These are phyloP conservation scores for Phaedon cochleariae DNA, from an alignment of 2,888 invertebrate genomes.

Conservation along the genomic window DNA sequence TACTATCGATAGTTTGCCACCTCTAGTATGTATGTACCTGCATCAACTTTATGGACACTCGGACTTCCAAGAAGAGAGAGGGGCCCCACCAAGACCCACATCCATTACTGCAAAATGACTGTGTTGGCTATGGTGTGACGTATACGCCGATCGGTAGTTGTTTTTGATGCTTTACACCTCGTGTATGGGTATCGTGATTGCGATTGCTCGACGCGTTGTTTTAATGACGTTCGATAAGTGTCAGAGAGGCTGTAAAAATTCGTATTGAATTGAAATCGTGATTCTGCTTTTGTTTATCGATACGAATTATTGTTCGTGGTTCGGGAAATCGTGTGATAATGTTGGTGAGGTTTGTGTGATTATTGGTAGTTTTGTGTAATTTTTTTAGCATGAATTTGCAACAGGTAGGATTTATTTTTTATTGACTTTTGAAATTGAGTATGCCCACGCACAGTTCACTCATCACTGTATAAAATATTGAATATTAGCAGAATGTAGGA, in stretches of 20 bases:
- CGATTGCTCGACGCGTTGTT: conserved; percentile 11
- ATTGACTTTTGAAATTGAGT: too few relatives aligned
- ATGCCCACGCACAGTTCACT: conserved; percentile 2
- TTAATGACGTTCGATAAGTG: neutral
- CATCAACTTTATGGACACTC: neutral
- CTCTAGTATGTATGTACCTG: too few relatives aligned
- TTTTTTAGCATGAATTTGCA: conserved; percentile 35
- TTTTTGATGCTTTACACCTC: conserved; percentile 32
- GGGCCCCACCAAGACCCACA: conserved; percentile 27
- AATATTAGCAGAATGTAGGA: too few relatives aligned
- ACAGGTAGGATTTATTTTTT: conserved; percentile 25
- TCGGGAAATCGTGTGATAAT: too few relatives aligned
- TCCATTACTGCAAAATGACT: too few relatives aligned
- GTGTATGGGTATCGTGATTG: conserved; percentile 26
- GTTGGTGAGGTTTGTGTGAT: neutral
- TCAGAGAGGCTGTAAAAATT: too few relatives aligned
- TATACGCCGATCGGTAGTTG: conserved; percentile 31
- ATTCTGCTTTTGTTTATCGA: too few relatives aligned
- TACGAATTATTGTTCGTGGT: too few relatives aligned
- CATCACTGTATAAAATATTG: too few relatives aligned
- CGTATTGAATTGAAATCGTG: too few relatives aligned
- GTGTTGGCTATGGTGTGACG: conserved; percentile 28
- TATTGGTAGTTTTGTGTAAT: conserved; percentile 18
- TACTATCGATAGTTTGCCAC: too few relatives aligned
- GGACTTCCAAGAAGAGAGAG: conserved; percentile 20